Evolutionary conservation across 2,888 invertebrate species (phyloP), one percentile per base, ranked within the genome.

Genomic region (Leptinotarsa juncta): DNA sequence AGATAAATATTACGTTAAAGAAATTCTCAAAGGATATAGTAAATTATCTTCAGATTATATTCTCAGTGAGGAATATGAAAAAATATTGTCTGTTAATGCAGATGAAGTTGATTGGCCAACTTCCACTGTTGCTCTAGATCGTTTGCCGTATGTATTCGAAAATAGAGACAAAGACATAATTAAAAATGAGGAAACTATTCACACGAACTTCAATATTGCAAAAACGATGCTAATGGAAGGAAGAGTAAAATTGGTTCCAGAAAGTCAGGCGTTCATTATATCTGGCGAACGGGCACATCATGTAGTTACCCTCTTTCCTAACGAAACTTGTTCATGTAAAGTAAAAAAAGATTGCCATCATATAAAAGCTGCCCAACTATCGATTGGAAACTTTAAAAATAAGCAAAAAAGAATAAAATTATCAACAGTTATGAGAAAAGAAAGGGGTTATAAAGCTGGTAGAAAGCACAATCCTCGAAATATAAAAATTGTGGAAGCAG

Each of bases 201-300:
- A 51, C n/a, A 51, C 51, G 15, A 51, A 51, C n/a, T 51, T 51
- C 5, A 51, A 51, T n/a, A 51, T 51, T 51, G 51, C 51, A 15
- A 51, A 51, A 51, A 51, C 51, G 4, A 51, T 51, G n/a, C n/a
- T 51, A 51, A 15, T 51, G 51, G 51, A 51, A 51, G 51, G 51
- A 51, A 51, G n/a, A n/a, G n/a, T n/a, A 5, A 15, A 51, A 51
- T n/a, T n/a, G 16, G 51, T 51, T n/a, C 51, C 51, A 51, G 51
- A 51, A 51, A 51, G 51, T 51, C 51, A 51, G n/a, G 51, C 51
- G 15, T 51, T 51, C 51, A 51, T 51, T n/a, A 51, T n/a, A 51
- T 32, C 32, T 32, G 32, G 32, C 32, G 32, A 32, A 32, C 32
- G 32, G 5, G 32, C 32, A 32, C 5, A 32, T 32, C 32, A 32